Evolutionary conservation across 2,888 invertebrate genomes (phyloP), one percentile per base, ranked within the genome.

Genomic region (Ophion ventricosus): DNA sequence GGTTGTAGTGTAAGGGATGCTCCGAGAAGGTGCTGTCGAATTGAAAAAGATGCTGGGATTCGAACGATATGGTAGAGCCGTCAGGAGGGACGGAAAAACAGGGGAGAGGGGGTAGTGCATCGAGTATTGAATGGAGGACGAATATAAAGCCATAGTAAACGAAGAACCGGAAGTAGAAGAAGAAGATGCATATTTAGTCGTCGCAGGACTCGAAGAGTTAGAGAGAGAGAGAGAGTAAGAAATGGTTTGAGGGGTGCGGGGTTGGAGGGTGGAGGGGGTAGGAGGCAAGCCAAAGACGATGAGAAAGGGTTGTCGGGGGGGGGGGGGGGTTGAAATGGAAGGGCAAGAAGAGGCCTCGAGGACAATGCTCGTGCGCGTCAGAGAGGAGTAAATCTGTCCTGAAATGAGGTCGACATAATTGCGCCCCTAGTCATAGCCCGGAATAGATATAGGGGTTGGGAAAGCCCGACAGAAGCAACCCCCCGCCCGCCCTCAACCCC

Each of bases 331-430:
- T n/a, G n/a, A n/a, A n/a, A n/a, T 3, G 72, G 67, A 43, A 56
- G 63, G 69, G 49, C 25, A 35, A 26, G 72, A 63, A 64, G 77
- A 66, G 57, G 63, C 61, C 61, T 74, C 74, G 82, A 83, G 74
- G 81, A 86, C 85, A 86, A 85, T 86, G 83, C 79, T 79, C 73
- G 81, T 61, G 77, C 54, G 80, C 75, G 80, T 79, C 74, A 67
- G 85, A 87, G 89, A 87, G 87, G 85, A 87, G 89, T 88, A 89
- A 90, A 90, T 88, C 90, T 88, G 89, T 89, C 85, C 88, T 87
- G 90, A 91, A 92, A 92, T 89, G 91, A 91, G 91, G 91, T 92
- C 91, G 91, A 89, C 91, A 91, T 92, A 92, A 92, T 92, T 92
- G 91, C 90, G 89, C 89, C 90, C 90, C 88, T 88, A 90, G 90